These are phyloP conservation scores for Hippocampus barbouri DNA, from an alignment of 2,113 vertebrate genomes.

Conservation along the genomic window DNA sequence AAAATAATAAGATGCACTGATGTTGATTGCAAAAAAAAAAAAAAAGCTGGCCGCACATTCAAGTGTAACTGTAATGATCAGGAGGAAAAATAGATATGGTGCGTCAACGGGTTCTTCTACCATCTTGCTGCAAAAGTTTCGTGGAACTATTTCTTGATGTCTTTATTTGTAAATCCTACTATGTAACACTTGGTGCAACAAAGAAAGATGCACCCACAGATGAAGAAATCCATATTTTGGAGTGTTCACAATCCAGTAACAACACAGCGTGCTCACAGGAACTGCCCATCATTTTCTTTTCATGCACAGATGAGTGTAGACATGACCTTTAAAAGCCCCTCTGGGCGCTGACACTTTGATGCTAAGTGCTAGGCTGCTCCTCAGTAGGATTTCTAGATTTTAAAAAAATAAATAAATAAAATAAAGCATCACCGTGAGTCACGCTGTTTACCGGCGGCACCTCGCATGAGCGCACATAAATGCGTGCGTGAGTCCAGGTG, in stretches of 20 bases:
- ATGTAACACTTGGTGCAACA: too few relatives aligned
- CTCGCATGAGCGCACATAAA: slow-evolving; percentile 1
- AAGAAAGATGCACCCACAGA: too few relatives aligned
- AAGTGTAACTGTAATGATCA: too few relatives aligned
- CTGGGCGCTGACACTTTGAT: slow-evolving; percentile 4
- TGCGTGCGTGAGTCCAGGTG: not conserved
- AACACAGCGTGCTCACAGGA: not conserved
- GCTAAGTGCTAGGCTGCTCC: not conserved
- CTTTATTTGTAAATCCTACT: too few relatives aligned
- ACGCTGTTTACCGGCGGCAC: not conserved
- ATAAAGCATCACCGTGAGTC: not conserved
- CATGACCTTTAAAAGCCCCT: slow-evolving; percentile 6
- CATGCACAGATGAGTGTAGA: not conserved
- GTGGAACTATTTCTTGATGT: too few relatives aligned
- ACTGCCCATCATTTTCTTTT: not conserved
- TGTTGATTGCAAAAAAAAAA: too few relatives aligned
- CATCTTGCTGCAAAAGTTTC: too few relatives aligned
- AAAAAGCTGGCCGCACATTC: too few relatives aligned
- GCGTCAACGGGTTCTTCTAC: too few relatives aligned
- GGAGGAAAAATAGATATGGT: too few relatives aligned
- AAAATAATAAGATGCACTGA: too few relatives aligned
- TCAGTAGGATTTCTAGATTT: not conserved
- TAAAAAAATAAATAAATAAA: not conserved
- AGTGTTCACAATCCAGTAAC: not conserved
- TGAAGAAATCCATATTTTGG: too few relatives aligned